phyloP scores from a whole-genome alignment of 1,140 invertebrate genomes.

The Anastrepha ludens region DNA sequence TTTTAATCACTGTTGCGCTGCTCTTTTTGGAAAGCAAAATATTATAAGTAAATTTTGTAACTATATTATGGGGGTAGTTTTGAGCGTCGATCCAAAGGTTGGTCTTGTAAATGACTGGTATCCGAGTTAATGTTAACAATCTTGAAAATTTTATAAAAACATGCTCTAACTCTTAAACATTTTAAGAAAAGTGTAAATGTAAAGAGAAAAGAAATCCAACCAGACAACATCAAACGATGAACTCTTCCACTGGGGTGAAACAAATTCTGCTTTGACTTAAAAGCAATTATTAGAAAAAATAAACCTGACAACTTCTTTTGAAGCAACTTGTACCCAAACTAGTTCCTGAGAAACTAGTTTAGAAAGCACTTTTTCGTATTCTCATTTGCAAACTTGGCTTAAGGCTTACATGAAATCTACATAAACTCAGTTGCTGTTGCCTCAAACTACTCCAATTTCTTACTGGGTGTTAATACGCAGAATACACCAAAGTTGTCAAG shows the following conservation, averaged over 20 bases:
- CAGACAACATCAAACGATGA: conserved; percentile 47
- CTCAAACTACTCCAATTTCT: not conserved
- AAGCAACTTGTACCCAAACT: not conserved
- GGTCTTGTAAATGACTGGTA: not conserved
- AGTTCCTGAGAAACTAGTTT: not conserved
- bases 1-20: no score
- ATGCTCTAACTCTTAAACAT: not conserved
- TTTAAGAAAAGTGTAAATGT: conserved; percentile 6
- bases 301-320: not conserved
- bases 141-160: conserved; percentile 8
- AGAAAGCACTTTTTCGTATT: not conserved
- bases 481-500: conserved; percentile 9
- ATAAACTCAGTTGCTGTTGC: not conserved
- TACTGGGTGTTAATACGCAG: conserved; percentile 2
- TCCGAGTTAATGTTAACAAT: not conserved
- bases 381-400: not conserved
- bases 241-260: conserved; percentile 21
- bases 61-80: no score
- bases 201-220: not conserved
- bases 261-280: not conserved
- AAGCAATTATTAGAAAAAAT: not conserved
- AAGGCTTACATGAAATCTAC: not conserved
- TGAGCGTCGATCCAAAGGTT: no score
- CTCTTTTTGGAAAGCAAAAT: no score
- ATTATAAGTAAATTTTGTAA: no score